Evolutionary conservation across 2,888 invertebrate genomes (phyloP), one percentile per base, ranked within the genome.

Genomic region (Drosophila sordidula): DNA sequence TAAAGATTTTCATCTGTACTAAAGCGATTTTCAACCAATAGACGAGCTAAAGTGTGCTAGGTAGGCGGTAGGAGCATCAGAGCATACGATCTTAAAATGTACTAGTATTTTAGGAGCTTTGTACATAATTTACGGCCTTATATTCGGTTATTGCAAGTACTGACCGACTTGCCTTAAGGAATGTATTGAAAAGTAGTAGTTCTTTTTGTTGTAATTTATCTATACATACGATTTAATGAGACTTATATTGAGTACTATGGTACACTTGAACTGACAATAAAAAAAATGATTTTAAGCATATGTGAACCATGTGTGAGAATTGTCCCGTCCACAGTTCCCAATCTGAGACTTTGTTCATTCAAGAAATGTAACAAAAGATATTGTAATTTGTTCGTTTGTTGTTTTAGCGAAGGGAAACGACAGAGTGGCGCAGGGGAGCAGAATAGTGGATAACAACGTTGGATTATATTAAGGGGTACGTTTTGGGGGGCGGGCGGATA

Each of bases 251-350:
- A 59, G 61, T 65, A 64, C 66, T 79, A 70, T 70, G 29, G 75
- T 75, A 69, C 71, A 75, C 63, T 68, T 74, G 62, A 62, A 55
- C 47, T 66, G 66, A 57, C 66, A 66, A 29, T 47, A 55, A 66
- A 56, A 56, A 65, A 42, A 38, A 47, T 50, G 50, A 47, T 52
- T 79, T 80, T 73, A 88, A 86, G 91, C 92, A 92, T 91, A 91
- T 92, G 90, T 91, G 91, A 92, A 92, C 91, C 89, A 94, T 94
- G 95, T 94, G 95, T 95, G 95, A 95, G 95, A 95, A 95, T 91
- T 95, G 95, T 94, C 94, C 95, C 94, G 94, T 95, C 95, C 94
- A 94, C 94, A 95, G 95, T 94, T 95, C 95, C 95, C 95, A 95
- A 95, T 95, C 95, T 95, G 95, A 94, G 94, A 92, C 90, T 89